Evolutionary conservation across 2,113 vertebrate genomes (phyloP), one percentile per base, ranked within the genome.

Genomic region (Myotis brandtii): DNA sequence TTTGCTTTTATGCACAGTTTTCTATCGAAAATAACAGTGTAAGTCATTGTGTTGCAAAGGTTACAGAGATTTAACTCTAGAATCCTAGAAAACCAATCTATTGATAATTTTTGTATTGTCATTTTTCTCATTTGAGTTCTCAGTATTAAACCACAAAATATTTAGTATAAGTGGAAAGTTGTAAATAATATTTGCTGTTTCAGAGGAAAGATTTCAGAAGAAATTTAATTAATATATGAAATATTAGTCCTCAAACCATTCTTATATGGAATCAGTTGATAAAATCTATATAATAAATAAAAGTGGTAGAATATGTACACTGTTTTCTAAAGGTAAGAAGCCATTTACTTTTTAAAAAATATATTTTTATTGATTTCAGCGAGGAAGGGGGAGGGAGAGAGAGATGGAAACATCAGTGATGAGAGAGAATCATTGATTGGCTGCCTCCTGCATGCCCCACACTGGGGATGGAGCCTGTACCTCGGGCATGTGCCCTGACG

Each of bases 1-100:
- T 46, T 86, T 89, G 14, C 84, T 94, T 97, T 94, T 89, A 86
- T 64, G 27, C 27, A 46, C 18, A 27, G 1, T 92, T 85, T 91
- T 95, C 34, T n/a, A 84, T 76, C 25, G n/a, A 43, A n/a, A 48
- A 9, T 59, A 16, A 82, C 3, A 62, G 23, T 0, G 50, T 90
- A 94, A 75, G 0, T 4, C 27, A 94, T 48, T 50, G 32, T 72
- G 9, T 95, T 92, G 9, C 50, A 70, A 62, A 85, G 50, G 16
- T 40, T 88, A 59, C 21, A 89, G 77, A 91, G 50, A 79, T 50
- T 69, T 91, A 76, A 83, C 52, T 83, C 17, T 70, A 83, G 30
- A 89, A 64, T 13, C 18, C 25, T 88, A 48, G 82, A 77, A 95
- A 67, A 40, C 16, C 88, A 87, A 73, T 21, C 20, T 46, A 30